Evolutionary conservation across 2,888 invertebrate species (phyloP).

Genomic region (Phania funesta): DNA sequence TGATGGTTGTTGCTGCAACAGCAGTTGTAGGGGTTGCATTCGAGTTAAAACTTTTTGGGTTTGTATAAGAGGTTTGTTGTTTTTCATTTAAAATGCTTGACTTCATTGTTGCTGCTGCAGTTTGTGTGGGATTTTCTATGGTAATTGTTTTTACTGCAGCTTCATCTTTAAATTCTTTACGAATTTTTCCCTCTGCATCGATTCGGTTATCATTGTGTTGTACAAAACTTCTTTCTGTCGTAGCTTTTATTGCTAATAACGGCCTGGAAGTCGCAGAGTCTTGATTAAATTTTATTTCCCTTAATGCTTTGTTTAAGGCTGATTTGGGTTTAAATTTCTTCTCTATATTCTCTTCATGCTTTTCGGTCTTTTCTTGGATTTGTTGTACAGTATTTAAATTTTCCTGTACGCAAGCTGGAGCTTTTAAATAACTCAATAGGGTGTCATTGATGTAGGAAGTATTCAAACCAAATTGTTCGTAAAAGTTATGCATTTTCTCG

Average conservation of each 20-base stretch:
- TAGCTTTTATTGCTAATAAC: constrained; percentile 13
- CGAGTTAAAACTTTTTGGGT: constrained; percentile 15
- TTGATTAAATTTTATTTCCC: constrained; percentile 52
- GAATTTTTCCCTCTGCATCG: neutral
- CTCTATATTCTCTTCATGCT: neutral
- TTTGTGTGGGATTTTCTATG: constrained; percentile 54
- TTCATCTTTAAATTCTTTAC: neutral
- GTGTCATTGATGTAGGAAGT: neutral
- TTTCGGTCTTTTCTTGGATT: neutral
- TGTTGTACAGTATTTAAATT: neutral
- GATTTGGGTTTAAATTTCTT: neutral
- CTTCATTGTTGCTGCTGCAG: constrained; percentile 40
- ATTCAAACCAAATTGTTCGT: constrained; percentile 73
- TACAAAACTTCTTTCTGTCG: constrained; percentile 46
- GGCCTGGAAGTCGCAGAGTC: constrained; percentile 48
- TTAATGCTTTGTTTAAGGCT: neutral
- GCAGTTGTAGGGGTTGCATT: neutral
- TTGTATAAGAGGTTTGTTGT: constrained; percentile 28
- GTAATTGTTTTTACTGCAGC: constrained; percentile 63
- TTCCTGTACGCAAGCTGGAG: constrained; percentile 61
- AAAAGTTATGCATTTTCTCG: constrained; percentile 75
- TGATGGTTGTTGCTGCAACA: constrained; percentile 19
- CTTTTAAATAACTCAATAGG: neutral
- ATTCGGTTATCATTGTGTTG: constrained; percentile 1
- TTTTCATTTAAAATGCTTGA: constrained; percentile 32